Evolutionary conservation across 2,113 vertebrate species (phyloP).

Genomic region (Ciconia boyciana): DNA sequence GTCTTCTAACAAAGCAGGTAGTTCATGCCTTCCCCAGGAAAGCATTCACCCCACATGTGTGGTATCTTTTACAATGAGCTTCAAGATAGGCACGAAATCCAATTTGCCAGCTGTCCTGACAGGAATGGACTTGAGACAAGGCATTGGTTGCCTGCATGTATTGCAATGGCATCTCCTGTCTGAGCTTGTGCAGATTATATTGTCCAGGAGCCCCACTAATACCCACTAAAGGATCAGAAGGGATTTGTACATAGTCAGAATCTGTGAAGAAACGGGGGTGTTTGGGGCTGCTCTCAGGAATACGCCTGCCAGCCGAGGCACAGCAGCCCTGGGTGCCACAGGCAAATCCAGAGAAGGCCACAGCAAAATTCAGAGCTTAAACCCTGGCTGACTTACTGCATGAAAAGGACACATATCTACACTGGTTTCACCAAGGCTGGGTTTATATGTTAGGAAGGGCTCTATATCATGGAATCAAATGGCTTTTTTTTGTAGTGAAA

Average conservation of each 20-base stretch:
- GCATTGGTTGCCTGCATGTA: background rate
- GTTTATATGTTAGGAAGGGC: background rate
- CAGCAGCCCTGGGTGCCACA: background rate
- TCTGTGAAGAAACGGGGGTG: background rate
- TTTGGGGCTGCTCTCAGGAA: background rate
- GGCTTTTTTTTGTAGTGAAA: background rate
- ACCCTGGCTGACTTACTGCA: background rate
- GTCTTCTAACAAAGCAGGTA: background rate
- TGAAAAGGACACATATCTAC: fast-evolving
- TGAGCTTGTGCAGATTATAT: background rate
- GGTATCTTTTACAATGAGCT: background rate
- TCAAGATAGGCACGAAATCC: background rate
- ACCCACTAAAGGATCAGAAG: background rate
- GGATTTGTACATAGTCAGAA: background rate
- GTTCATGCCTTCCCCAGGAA: background rate
- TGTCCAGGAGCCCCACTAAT: background rate
- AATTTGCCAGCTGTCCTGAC: background rate
- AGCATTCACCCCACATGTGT: background rate
- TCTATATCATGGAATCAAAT: background rate
- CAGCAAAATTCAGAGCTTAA: background rate
- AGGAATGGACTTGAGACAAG: background rate
- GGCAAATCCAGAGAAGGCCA: background rate
- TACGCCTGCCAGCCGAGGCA: fast-evolving
- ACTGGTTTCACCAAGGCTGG: background rate
- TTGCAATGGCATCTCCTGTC: background rate